phyloP scores from a whole-genome alignment of 2,888 invertebrate genomes.

The Dolichomitus sp. region DNA sequence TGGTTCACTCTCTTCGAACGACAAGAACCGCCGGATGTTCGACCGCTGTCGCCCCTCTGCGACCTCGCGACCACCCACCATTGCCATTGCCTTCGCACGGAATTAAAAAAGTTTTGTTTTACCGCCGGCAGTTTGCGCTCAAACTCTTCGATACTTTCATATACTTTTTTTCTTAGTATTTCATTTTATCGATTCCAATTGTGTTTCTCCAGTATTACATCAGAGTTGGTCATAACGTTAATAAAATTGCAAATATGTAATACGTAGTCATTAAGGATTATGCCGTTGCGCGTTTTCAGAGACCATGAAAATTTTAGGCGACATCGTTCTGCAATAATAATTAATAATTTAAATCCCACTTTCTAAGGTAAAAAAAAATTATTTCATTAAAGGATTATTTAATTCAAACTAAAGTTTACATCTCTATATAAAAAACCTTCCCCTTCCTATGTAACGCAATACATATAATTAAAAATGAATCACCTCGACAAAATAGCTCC shows the following conservation, averaged over 20 bases:
- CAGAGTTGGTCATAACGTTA: not conserved
- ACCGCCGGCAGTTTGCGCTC: constrained; percentile 63
- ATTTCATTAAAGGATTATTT: too few relatives aligned
- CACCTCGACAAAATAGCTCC: not conserved
- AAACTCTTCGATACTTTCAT: constrained; percentile 56
- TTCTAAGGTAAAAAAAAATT: too few relatives aligned
- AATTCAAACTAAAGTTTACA: too few relatives aligned
- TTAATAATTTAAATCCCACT: too few relatives aligned
- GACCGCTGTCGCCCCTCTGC: constrained; percentile 54
- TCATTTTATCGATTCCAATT: constrained; percentile 24
- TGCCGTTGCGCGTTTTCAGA: too few relatives aligned
- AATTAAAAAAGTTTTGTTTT: constrained; percentile 72
- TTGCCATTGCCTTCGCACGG: constrained; percentile 62
- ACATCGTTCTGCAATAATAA: too few relatives aligned
- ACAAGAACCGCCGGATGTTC: constrained; percentile 64
- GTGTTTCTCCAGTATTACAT: constrained; percentile 3
- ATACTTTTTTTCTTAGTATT: constrained; percentile 46
- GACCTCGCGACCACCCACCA: constrained; percentile 52
- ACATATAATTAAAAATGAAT: not conserved
- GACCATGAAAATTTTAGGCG: too few relatives aligned
- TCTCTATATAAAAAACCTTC: too few relatives aligned
- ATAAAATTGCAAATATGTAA: too few relatives aligned
- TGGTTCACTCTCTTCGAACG: constrained; percentile 55
- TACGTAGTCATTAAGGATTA: too few relatives aligned
- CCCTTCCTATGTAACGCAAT: too few relatives aligned